Evolutionary conservation across 2,888 invertebrate species (phyloP).

Genomic region (Agrochola lychnidis): DNA sequence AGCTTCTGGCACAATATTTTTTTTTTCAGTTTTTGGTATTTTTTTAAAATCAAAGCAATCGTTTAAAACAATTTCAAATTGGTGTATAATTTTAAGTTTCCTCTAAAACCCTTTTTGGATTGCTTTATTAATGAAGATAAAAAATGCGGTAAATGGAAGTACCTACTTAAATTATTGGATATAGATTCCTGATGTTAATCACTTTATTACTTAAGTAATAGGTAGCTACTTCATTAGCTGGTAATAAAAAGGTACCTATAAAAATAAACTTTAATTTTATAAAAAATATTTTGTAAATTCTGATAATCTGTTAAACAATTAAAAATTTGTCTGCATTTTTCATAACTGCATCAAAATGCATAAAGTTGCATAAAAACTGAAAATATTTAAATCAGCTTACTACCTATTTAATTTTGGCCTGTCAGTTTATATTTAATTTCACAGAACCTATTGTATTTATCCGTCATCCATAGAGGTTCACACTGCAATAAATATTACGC

Average conservation of each 20-base stretch:
- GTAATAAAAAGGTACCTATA: neutral
- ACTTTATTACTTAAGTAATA: neutral
- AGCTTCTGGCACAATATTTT: neutral
- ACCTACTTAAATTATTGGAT: neutral
- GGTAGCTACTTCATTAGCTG: neutral
- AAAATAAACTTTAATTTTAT: no score
- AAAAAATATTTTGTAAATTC: no score
- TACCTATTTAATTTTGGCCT: neutral
- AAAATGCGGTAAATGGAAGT: neutral
- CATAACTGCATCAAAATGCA: neutral
- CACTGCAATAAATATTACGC: neutral
- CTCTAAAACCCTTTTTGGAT: neutral
- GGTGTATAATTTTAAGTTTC: neutral
- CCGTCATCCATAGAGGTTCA: accelerated
- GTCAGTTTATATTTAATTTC: neutral
- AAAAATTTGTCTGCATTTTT: neutral
- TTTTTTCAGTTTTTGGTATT: neutral
- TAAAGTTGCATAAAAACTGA: neutral
- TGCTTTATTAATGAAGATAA: neutral
- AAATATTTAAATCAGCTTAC: neutral
- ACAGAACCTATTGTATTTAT: neutral
- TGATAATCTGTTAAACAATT: no score
- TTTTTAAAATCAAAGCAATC: neutral
- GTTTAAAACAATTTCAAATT: neutral
- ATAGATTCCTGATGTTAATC: neutral